These are phyloP conservation scores for Ctenomys sociabilis DNA, from an alignment of 2,113 vertebrate species.

Conservation along the genomic window DNA sequence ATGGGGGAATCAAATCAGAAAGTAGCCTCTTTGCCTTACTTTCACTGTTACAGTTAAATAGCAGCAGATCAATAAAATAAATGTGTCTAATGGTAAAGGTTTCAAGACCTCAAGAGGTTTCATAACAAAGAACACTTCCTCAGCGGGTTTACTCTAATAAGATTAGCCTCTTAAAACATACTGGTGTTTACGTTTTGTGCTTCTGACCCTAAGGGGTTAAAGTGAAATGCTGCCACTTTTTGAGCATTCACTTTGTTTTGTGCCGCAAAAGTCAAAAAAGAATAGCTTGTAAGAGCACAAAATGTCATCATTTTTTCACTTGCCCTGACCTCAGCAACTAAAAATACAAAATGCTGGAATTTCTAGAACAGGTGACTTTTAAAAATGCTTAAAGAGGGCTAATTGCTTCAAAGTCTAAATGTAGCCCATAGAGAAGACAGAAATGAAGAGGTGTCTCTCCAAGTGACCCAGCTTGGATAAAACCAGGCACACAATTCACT, in stretches of 20 bases:
- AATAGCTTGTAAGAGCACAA: constrained; percentile 83
- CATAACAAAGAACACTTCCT: constrained; percentile 35
- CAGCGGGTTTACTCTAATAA: constrained; percentile 33
- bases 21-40: constrained; percentile 61
- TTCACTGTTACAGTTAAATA: constrained; percentile 49
- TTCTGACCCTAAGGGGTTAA: constrained; percentile 82
- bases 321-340: constrained; percentile 84
- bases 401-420: constrained; percentile 84
- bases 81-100: constrained; percentile 42
- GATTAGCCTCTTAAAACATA: not conserved
- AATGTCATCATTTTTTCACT: constrained; percentile 85
- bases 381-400: constrained; percentile 80
- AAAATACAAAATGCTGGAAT: constrained; percentile 87
- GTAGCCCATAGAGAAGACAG: constrained; percentile 78
- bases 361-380: constrained; percentile 86
- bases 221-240: constrained; percentile 75
- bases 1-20: constrained; percentile 52
- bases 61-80: constrained; percentile 62
- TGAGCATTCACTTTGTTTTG: constrained; percentile 75
- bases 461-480: constrained; percentile 83
- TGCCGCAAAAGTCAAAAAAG: constrained; percentile 82
- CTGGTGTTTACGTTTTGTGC: constrained; percentile 65
- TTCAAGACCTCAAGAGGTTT: not conserved
- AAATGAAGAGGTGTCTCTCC: constrained; percentile 83
- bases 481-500: constrained; percentile 82